Evolutionary conservation across 2,797 vertebrate genomes (phyloP), one percentile per base, ranked within the genome.

Genomic region (Lithobates pipiens): DNA sequence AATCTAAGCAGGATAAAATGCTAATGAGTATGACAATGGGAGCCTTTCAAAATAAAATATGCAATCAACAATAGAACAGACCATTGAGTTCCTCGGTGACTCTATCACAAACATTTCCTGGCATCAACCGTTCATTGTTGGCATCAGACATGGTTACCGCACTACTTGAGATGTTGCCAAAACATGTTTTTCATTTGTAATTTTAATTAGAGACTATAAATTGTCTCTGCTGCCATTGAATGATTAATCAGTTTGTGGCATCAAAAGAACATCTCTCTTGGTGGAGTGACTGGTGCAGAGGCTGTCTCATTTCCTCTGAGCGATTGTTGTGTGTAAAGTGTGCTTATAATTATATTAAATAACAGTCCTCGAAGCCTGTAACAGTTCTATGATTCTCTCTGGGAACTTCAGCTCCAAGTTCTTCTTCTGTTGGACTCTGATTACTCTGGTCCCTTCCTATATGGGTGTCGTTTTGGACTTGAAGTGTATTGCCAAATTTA

Each of bases 151-250:
- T 36, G 63, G 57, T 82, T 44, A 67, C 76, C 5, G 36, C 76
- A 68, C 63, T 42, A 83, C 61, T 83, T 83, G 81, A 76, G 61
- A 83, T 76, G 72, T 76, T 76, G 81, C 81, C 81, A 83, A 83
- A 83, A 83, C 42, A 83, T 76, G 73, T 76, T 76, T 68, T 50
- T 83, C 25, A 83, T 75, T 75, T 76, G 36, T 67, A 29, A 69
- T 75, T 50, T 76, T 83, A 83, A 83, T 83, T 44, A 76, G 27
- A 76, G 42, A 69, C 67, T 69, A 67, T 76, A 83, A 79, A 76
- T 7, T 76, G 50, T 76, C 32, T 61, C 29, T 36, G 75, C 50
- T 65, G 63, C 25, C 9, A 36, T 16, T 5, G n/a, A 36, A 44
- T 78, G 77, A 79, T 21, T 68, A 29, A 68, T 68, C 77, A 32